A percentile compares a stretch with the other conserved stretches of the same genome.
These are phyloP conservation scores for Tenrec ecaudatus DNA, from an alignment of 2,113 vertebrate species.

Conservation along the genomic window DNA sequence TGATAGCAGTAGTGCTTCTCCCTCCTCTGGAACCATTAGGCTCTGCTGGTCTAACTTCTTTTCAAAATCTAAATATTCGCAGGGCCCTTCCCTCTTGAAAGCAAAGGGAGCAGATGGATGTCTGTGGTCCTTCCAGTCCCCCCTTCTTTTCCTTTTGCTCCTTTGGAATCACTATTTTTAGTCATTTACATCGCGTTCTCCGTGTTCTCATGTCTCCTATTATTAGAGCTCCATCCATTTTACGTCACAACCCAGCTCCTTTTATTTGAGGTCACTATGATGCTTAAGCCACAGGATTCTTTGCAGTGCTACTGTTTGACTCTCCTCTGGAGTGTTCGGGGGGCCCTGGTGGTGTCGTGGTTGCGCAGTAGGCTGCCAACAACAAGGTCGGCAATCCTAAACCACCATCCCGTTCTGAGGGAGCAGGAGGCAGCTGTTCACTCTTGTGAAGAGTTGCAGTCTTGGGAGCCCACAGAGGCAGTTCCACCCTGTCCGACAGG, in stretches of 20 bases:
- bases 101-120: neutral
- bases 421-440: too few relatives aligned
- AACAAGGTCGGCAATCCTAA: too few relatives aligned
- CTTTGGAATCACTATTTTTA: neutral
- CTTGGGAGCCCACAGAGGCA: too few relatives aligned
- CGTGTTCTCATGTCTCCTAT: neutral
- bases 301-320: neutral
- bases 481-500: too few relatives aligned
- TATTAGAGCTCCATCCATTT: neutral
- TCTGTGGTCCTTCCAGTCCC: neutral
- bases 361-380: too few relatives aligned
- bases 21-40: neutral
- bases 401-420: too few relatives aligned
- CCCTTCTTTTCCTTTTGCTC: neutral
- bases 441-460: too few relatives aligned
- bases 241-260: neutral
- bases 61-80: neutral
- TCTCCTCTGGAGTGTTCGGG: neutral
- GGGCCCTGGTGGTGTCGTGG: neutral
- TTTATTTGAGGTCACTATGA: neutral
- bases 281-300: neutral
- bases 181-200: neutral
- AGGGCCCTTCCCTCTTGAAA: neutral
- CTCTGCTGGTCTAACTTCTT: neutral
- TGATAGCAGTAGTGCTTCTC: neutral